Base-by-base conservation (phyloP, 1,140 invertebrate genomes). In the Hetaerina americana region DNA sequence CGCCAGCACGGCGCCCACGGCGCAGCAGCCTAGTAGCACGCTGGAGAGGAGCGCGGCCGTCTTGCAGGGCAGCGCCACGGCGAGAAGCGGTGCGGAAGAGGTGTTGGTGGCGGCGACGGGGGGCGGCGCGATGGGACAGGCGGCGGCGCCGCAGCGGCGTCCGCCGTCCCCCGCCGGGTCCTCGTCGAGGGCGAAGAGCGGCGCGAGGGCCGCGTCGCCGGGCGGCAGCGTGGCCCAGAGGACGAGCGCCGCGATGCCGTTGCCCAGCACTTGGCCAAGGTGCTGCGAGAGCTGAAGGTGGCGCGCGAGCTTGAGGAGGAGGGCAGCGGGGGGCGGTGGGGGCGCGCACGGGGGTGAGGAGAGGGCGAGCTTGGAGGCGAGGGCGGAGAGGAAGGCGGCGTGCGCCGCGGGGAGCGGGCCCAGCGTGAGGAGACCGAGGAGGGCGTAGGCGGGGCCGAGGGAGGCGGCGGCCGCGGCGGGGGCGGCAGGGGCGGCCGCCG, bases 231-330 rank as follows among this genome's bases (percentile, higher is more conserved):
- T 82, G 72, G 82, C 83, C 57, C 78, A 78, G 1, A 86, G 79
- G 3, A 85, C 71, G 15, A 85, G 49, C 0, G 83, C 82, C 0
- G 84, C 80, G 18, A 84, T 68, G 5, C 84, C 68, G 0, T 84
- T 84, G 0, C 85, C 85, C 0, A 84, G 27, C 5, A 87, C 84
- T 5, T 87, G 77, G 0, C 87, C 86, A 18, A 86, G 76, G 72
- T 87, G 86, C 74, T 87, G 85, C n/a, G 86, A 84, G 0, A 83
- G 82, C 73, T 85, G 80, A 71, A 83, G 81, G 75, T 79, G 80
- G 26, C 71, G 49, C 3, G 82, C 70, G 0, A 82, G 78, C 69
- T 82, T 77, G 26, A 80, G 71, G 67, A 85, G 57, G 27, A 82
- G 75, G 71, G 80, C 72, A 74, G 82, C 77, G 75, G 81, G 75